phyloP scores from a whole-genome alignment of 2,888 invertebrate species.

The Cinara cedri region DNA sequence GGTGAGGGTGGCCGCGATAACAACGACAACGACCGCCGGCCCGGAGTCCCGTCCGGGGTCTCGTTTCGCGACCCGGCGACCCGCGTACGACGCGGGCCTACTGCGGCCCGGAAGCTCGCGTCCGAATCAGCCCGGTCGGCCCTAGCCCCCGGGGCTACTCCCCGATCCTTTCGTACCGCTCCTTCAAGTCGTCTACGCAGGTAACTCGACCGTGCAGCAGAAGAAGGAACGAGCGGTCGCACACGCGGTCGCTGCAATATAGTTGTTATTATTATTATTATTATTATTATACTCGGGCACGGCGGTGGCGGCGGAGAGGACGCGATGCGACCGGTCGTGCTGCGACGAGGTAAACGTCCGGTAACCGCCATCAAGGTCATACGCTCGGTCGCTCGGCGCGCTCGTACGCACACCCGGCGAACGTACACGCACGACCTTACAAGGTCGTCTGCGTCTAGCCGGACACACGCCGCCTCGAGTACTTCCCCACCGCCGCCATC shows the following conservation, averaged over 20 bases:
- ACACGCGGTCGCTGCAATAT: neutral
- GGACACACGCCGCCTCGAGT: neutral
- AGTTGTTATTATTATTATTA: conserved; percentile 6
- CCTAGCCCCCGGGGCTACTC: too few relatives aligned
- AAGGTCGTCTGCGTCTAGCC: conserved; percentile 53
- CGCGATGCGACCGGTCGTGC: conserved; percentile 49
- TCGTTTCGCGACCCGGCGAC: too few relatives aligned
- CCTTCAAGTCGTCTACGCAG: neutral
- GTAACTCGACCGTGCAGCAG: too few relatives aligned
- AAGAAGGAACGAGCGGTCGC: too few relatives aligned
- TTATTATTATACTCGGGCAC: neutral
- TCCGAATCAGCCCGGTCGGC: too few relatives aligned
- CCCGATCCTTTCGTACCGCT: too few relatives aligned
- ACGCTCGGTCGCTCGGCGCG: neutral
- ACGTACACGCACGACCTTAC: conserved; percentile 48
- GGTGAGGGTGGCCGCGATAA: too few relatives aligned
- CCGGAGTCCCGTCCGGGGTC: too few relatives aligned
- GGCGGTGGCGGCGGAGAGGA: neutral
- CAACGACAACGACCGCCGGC: too few relatives aligned
- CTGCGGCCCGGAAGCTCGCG: too few relatives aligned
- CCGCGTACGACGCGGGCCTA: too few relatives aligned
- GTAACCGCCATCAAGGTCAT: conserved; percentile 47
- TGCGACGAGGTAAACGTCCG: conserved; percentile 52
- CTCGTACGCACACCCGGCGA: neutral
- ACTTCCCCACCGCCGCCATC: neutral